phyloP scores from a whole-genome alignment of 2,113 vertebrate genomes.

The Rhinichthys klamathensis region DNA sequence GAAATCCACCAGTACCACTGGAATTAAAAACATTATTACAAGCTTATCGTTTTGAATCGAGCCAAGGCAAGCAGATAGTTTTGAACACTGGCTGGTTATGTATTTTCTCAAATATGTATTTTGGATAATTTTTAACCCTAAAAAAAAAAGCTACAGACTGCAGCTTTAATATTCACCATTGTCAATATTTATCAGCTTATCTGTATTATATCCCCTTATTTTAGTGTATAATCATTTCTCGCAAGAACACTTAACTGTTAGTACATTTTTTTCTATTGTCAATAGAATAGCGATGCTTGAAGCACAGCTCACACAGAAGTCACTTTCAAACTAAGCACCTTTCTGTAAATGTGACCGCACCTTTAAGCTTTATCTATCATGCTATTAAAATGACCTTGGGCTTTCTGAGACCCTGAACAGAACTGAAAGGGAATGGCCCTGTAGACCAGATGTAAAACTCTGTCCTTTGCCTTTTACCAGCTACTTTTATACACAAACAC shows the following conservation, averaged over 20 bases:
- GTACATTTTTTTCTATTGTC: not conserved
- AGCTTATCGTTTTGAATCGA: no score
- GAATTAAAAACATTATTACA: no score
- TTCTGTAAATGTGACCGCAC: not conserved
- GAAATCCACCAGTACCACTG: no score
- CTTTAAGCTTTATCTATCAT: not conserved
- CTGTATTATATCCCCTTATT: no score
- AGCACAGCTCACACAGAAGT: not conserved
- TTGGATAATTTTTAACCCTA: no score
- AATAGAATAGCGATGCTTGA: not conserved
- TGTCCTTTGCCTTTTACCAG: conserved; percentile 3
- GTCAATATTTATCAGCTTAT: not conserved
- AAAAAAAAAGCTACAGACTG: no score
- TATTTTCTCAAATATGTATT: no score
- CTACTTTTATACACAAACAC: conserved; percentile 25
- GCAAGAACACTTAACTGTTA: no score
- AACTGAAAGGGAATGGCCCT: not conserved
- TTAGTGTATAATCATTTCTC: no score
- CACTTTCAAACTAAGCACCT: not conserved
- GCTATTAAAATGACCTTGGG: not conserved
- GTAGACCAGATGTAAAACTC: not conserved
- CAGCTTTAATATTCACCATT: no score
- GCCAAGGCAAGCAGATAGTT: no score
- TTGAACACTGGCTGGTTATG: no score
- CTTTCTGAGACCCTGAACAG: not conserved